Conservation (phyloP, 2,888 invertebrate species). For the Crepidodera aurea region DNA sequence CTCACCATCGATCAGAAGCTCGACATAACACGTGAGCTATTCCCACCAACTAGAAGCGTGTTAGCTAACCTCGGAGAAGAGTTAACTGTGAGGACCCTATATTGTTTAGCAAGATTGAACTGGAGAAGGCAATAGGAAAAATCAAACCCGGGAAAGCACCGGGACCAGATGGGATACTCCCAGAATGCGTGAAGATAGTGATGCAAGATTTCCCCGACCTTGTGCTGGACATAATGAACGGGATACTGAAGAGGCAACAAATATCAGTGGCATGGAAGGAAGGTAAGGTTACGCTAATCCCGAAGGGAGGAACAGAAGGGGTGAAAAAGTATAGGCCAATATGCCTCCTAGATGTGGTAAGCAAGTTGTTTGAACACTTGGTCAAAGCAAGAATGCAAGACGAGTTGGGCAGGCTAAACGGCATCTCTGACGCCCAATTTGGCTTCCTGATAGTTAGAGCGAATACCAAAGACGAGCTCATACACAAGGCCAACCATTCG, state of each 20-base stretch:
- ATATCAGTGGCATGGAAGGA: conserved; percentile 41
- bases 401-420: conserved; percentile 8
- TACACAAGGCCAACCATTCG: background rate
- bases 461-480: background rate
- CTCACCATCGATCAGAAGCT: background rate
- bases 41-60: background rate
- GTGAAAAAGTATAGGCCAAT: conserved; percentile 30
- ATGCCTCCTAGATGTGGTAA: conserved; percentile 30
- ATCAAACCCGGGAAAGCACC: conserved; percentile 40
- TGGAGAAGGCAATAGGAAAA: conserved; percentile 20
- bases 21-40: background rate
- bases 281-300: conserved; percentile 37
- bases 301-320: conserved; percentile 12
- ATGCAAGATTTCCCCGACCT: conserved; percentile 24
- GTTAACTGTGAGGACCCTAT: background rate
- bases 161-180: conserved; percentile 41
- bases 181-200: conserved; percentile 38
- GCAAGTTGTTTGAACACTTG: conserved; percentile 29
- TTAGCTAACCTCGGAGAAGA: background rate
- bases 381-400: conserved; percentile 20
- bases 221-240: conserved; percentile 16
- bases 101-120: conserved; percentile 34
- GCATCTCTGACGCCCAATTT: conserved; percentile 25
- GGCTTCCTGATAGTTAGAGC: conserved; percentile 26
- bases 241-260: too few species aligned